Evolutionary conservation across 2,113 vertebrate species (phyloP), one percentile per base, ranked within the genome.

Genomic region (Peromyscus californicus): DNA sequence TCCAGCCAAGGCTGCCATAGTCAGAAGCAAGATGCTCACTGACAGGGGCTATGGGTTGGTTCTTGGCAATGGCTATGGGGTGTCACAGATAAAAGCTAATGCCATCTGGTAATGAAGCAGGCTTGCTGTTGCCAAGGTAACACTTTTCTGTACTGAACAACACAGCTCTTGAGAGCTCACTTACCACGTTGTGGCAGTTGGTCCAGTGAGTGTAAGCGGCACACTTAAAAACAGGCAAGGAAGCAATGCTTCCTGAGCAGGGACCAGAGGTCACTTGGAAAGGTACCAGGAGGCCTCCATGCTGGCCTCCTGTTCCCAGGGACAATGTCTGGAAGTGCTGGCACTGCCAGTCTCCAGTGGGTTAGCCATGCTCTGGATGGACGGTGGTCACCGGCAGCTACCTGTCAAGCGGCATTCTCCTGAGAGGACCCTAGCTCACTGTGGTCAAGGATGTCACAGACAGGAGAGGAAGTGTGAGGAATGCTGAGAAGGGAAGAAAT

Each of bases 51-150:
- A 74, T 8, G 61, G 93, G 96, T 69, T 21, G 84, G 74, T 45
- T 97, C 63, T 48, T 95, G 93, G 98, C 93, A 93, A 86, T 70
- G 33, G 92, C 96, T 42, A 19, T 5, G 75, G 93, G 96, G 97
- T 63, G 72, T 92, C 92, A 83, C 90, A 89, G 87, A 98, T 83
- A 92, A 96, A 92, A 63, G 89, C 97, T 94, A 93, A 96, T 89
- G 94, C 97, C 97, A 98, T 96, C 98, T 97, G 97, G 89, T 96
- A 94, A 95, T 95, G 98, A 96, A 96, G 94, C 22, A 0, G 54
- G 95, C 70, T 95, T 88, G 94, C 76, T 7, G 97, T 98, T 98
- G 93, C 93, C 97, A 97, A 84, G 98, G 97, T 80, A 98, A 98
- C 97, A 39, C 48, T 59, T 83, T 94, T 67, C 91, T 83, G 39